phyloP scores from a whole-genome alignment of 2,113 vertebrate genomes.

The Phylloscopus trochiloides region DNA sequence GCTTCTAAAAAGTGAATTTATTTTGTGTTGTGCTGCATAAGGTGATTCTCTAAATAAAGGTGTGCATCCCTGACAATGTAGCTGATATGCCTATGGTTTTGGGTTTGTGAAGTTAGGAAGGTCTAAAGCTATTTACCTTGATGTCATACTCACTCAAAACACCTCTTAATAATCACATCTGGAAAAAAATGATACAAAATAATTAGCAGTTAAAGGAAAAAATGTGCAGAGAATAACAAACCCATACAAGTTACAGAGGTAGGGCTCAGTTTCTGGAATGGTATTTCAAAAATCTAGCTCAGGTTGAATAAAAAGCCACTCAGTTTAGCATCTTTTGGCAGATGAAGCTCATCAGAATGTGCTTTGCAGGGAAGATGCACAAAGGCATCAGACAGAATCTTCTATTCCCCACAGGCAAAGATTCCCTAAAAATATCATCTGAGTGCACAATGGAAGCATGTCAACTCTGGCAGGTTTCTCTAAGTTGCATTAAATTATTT shows the following conservation, averaged over 20 bases:
- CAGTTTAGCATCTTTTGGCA: neutral
- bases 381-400: neutral
- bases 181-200: neutral
- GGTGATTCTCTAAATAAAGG: neutral
- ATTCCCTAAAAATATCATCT: neutral
- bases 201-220: neutral
- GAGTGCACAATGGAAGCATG: neutral
- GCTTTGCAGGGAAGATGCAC: neutral
- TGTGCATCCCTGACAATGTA: neutral
- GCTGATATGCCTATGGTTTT: neutral
- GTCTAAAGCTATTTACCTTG: neutral
- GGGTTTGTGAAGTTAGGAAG: neutral
- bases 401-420: neutral
- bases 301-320: neutral
- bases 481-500: neutral
- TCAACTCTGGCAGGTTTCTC: neutral
- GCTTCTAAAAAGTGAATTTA: neutral
- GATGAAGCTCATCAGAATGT: neutral
- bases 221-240: neutral
- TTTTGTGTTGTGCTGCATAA: neutral
- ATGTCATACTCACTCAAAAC: neutral
- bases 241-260: neutral
- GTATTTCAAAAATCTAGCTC: neutral
- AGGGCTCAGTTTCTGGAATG: neutral
- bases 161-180: neutral